These are phyloP conservation scores for Brachionus plicatilis DNA, from an alignment of 1,140 invertebrate genomes.

Conservation along the genomic window DNA sequence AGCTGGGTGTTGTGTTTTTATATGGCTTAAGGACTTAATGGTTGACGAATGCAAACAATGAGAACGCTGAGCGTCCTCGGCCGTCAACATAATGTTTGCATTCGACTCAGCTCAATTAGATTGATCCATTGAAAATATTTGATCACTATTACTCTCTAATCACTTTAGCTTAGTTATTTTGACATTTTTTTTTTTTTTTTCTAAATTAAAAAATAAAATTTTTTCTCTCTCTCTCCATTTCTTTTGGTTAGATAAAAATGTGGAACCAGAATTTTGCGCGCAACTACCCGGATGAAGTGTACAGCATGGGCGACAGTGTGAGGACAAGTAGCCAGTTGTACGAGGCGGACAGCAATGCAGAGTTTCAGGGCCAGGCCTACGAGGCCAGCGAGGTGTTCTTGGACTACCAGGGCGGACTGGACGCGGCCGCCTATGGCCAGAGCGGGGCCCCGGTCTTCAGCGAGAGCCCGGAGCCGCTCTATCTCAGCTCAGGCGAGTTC, in stretches of 20 bases:
- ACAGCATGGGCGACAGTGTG: neutral
- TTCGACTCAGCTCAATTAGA: neutral
- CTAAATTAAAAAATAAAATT: neutral
- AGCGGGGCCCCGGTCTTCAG: neutral
- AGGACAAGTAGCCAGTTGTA: neutral
- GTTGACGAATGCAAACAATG: neutral
- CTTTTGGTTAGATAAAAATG: neutral
- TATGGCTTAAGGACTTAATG: neutral
- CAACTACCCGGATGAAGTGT: neutral
- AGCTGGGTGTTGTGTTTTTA: neutral
- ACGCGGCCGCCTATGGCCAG: neutral
- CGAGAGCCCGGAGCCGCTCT: neutral
- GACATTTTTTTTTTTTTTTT: neutral
- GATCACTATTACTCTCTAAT: neutral
- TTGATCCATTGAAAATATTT: neutral
- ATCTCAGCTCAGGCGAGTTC: neutral
- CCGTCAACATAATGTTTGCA: neutral
- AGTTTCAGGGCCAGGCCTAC: neutral
- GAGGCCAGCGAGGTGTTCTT: neutral
- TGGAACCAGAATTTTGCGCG: conserved; percentile 5
- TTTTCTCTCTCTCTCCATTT: neutral
- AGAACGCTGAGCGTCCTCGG: neutral
- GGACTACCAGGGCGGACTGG: neutral
- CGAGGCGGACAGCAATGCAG: neutral
- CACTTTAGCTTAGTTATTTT: neutral